Evolutionary conservation across 2,113 vertebrate species (phyloP).

Genomic region (Tamias sibiricus): DNA sequence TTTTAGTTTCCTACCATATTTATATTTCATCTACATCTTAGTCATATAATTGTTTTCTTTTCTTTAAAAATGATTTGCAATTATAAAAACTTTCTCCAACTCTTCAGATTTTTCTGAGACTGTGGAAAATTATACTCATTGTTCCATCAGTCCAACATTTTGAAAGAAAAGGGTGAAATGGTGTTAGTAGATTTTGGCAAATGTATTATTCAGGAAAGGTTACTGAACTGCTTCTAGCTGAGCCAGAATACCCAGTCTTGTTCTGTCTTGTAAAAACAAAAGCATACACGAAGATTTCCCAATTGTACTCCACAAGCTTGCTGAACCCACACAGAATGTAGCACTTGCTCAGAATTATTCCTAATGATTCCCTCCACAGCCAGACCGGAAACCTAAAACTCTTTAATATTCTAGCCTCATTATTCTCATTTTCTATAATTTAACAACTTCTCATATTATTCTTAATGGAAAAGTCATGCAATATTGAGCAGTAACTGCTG

Average conservation of each 20-base stretch:
- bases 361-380: constrained; percentile 73
- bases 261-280: constrained; percentile 79
- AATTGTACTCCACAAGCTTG: neutral
- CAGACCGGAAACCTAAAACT: constrained; percentile 77
- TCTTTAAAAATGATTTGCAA: constrained; percentile 43
- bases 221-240: constrained; percentile 56
- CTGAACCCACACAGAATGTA: constrained; percentile 7
- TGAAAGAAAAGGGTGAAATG: constrained; percentile 43
- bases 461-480: constrained; percentile 93
- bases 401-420: constrained; percentile 87
- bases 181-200: constrained; percentile 65
- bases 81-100: neutral
- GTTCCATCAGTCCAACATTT: constrained; percentile 38
- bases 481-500: constrained; percentile 92
- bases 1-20: neutral
- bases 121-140: constrained; percentile 27
- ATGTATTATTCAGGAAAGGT: constrained; percentile 71
- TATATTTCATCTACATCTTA: constrained; percentile 46
- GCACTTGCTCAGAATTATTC: constrained; percentile 67
- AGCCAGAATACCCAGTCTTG: constrained; percentile 55
- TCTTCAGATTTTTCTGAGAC: constrained; percentile 41
- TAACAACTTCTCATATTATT: constrained; percentile 90
- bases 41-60: neutral
- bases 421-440: constrained; percentile 91
- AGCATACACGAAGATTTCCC: constrained; percentile 48